Conservation (phyloP, 2,113 vertebrate genomes). For the Xenotilapia caudafasciata region DNA sequence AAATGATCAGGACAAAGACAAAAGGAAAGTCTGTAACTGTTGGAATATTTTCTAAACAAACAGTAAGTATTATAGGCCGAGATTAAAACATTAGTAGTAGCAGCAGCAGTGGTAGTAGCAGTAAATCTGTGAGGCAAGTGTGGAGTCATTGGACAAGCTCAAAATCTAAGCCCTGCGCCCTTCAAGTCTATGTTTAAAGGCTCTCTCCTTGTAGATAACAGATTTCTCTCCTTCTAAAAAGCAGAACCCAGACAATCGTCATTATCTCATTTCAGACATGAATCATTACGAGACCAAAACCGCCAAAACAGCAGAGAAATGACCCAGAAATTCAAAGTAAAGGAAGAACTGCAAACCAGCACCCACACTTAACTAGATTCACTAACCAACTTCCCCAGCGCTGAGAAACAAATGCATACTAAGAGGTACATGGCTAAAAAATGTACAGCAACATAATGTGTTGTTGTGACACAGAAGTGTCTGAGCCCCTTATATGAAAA, state of each 20-base stretch:
- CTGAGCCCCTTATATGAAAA: not conserved
- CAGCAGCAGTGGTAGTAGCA: rapidly evolving
- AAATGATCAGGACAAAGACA: rapidly evolving
- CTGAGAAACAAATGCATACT: not conserved
- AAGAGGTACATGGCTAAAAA: not conserved
- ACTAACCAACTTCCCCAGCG: not conserved
- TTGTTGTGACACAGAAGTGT: not conserved
- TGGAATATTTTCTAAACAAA: not conserved
- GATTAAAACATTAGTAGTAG: not conserved
- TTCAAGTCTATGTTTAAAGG: not conserved
- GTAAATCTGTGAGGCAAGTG: not conserved
- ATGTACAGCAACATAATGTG: not conserved
- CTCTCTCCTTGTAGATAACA: not conserved
- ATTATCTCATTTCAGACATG: not conserved
- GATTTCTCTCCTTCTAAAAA: not conserved
- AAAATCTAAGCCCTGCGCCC: not conserved
- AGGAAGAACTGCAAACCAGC: not conserved
- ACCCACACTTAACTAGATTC: not conserved
- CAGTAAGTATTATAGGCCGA: rapidly evolving
- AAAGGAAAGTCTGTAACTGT: not conserved
- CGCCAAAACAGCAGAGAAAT: not conserved
- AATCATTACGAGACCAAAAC: not conserved
- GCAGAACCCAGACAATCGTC: not conserved
- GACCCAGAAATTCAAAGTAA: not conserved
- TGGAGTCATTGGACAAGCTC: not conserved